Percentiles rank a stretch among this genome's conserved stretches.
These are phyloP conservation scores for Noctua comes DNA, from an alignment of 2,888 invertebrate species.

Conservation along the genomic window DNA sequence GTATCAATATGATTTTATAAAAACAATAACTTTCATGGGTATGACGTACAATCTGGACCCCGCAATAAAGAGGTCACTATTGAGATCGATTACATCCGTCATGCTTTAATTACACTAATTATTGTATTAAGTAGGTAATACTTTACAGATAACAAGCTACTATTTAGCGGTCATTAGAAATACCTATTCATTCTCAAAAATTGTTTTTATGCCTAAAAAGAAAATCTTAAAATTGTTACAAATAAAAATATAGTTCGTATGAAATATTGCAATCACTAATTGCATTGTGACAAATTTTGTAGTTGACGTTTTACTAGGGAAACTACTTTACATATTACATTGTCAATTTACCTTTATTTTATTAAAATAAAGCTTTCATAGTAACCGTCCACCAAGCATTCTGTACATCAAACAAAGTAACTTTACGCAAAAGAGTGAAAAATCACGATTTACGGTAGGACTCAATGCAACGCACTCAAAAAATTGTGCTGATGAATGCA, in stretches of 20 bases:
- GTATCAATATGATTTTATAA: slow-evolving; percentile 21
- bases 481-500: no score
- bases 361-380: no score
- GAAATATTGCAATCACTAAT: background rate
- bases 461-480: no score
- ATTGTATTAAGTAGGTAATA: slow-evolving; percentile 1
- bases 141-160: slow-evolving; percentile 27
- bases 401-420: no score
- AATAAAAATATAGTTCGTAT: background rate
- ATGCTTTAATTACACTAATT: slow-evolving; percentile 21
- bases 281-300: background rate
- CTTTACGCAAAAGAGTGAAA: no score
- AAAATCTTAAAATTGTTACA: background rate
- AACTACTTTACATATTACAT: background rate
- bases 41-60: slow-evolving; percentile 9
- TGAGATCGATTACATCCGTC: slow-evolving; percentile 32
- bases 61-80: slow-evolving; percentile 32
- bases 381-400: no score
- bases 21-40: slow-evolving; percentile 23
- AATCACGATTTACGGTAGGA: no score
- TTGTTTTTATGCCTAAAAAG: background rate
- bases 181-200: slow-evolving; percentile 5
- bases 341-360: no score
- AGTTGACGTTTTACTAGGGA: background rate
- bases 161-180: background rate